Evolutionary conservation across 2,797 vertebrate species (phyloP).

Genomic region (Phoxinus dragarum): DNA sequence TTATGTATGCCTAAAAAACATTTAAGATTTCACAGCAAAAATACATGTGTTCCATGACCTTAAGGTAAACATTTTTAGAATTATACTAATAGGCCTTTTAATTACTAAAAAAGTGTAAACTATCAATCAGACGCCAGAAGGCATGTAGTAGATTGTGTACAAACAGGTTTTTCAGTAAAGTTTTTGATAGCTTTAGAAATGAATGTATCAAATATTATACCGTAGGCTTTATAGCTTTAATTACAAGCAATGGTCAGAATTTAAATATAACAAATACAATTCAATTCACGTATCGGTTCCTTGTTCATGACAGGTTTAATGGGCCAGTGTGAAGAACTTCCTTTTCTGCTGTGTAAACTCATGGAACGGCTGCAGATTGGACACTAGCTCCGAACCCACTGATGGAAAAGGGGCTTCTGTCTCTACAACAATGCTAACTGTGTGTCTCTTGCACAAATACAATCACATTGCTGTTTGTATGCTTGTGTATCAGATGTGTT

Average conservation of each 20-base stretch:
- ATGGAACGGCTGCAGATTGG: neutral
- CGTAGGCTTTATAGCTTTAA: neutral
- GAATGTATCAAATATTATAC: neutral
- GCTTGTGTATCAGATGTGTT: constrained; percentile 11
- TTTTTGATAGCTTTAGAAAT: neutral
- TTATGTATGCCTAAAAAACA: too few species aligned
- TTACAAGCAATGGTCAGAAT: neutral
- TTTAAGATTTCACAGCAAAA: neutral
- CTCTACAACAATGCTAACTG: neutral
- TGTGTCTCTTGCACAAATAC: neutral
- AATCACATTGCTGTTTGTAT: constrained; percentile 20
- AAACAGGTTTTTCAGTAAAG: neutral
- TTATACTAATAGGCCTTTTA: neutral
- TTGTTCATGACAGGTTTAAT: neutral
- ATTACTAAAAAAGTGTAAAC: neutral
- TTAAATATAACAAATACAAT: neutral
- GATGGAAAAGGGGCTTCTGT: neutral
- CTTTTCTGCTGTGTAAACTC: neutral
- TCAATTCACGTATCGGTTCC: neutral
- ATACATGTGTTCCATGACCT: neutral
- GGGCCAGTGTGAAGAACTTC: neutral
- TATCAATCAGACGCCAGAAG: neutral
- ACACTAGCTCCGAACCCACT: neutral
- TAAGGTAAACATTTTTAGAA: constrained; percentile 1
- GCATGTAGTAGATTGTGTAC: neutral